A percentile compares a stretch with the other conserved stretches of the same genome.
phyloP scores from a whole-genome alignment of 2,888 invertebrate genomes.

The Steromphala cineraria region DNA sequence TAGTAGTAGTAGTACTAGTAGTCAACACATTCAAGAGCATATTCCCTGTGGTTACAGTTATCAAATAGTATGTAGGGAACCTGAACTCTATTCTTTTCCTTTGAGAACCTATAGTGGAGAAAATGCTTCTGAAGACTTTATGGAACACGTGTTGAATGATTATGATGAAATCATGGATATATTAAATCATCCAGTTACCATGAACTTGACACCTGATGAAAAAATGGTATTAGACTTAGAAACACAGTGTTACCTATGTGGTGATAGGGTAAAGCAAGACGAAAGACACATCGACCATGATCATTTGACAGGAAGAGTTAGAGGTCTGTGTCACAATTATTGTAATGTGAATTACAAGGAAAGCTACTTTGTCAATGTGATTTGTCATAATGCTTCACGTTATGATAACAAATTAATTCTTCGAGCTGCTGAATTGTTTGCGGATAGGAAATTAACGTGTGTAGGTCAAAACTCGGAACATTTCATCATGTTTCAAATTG shows the following conservation, averaged over 20 bases:
- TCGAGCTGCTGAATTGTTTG: too few relatives aligned
- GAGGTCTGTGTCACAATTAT: neutral
- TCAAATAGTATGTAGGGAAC: too few relatives aligned
- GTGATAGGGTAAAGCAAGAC: neutral
- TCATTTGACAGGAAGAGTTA: neutral
- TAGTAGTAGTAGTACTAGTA: too few relatives aligned
- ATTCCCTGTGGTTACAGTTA: too few relatives aligned
- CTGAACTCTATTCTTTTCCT: too few relatives aligned
- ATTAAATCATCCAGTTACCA: neutral
- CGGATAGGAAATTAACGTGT: neutral
- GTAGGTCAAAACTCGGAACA: too few relatives aligned
- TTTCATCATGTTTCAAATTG: too few relatives aligned
- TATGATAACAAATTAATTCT: neutral
- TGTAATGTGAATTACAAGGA: neutral
- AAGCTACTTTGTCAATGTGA: neutral
- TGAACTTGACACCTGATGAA: neutral
- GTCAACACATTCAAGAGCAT: neutral
- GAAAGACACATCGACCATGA: neutral
- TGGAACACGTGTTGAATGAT: neutral
- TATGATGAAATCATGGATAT: neutral
- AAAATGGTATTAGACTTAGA: neutral
- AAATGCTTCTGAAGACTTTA: neutral
- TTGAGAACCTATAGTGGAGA: too few relatives aligned
- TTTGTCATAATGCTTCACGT: neutral
- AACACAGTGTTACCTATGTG: neutral